These are phyloP conservation scores for Ganaspis brasiliensis DNA, from an alignment of 2,888 invertebrate genomes.

Conservation along the genomic window DNA sequence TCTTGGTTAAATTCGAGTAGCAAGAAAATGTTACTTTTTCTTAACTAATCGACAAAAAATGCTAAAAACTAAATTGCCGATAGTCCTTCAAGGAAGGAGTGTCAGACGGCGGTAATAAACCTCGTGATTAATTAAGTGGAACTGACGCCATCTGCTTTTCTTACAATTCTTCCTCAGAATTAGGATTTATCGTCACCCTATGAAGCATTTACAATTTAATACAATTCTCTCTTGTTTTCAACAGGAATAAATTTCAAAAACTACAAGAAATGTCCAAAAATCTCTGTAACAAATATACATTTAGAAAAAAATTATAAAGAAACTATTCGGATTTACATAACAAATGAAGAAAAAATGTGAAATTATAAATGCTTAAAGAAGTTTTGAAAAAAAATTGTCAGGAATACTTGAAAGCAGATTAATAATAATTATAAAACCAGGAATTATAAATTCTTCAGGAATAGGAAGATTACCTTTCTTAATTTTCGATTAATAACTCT, in stretches of 20 bases:
- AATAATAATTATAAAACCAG: too few relatives aligned
- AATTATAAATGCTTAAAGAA: too few relatives aligned
- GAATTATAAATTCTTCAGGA: too few relatives aligned
- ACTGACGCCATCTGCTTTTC: slow-evolving; percentile 71
- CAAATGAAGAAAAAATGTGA: too few relatives aligned
- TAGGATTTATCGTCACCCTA: slow-evolving; percentile 67
- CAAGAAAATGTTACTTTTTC: neutral
- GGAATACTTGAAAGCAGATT: too few relatives aligned
- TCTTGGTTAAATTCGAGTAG: neutral
- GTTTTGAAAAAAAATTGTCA: too few relatives aligned
- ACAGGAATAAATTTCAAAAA: too few relatives aligned
- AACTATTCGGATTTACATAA: too few relatives aligned
- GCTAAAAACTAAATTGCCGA: slow-evolving; percentile 3
- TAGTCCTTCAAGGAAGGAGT: slow-evolving; percentile 51
- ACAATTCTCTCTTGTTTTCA: neutral
- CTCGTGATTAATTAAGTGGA: slow-evolving; percentile 70
- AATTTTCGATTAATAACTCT: slow-evolving; percentile 13
- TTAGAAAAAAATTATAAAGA: too few relatives aligned
- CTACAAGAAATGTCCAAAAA: too few relatives aligned
- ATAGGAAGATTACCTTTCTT: neutral
- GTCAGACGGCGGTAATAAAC: slow-evolving; percentile 37
- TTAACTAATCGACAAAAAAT: neutral
- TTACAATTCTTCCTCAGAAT: slow-evolving; percentile 64
- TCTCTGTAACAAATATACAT: too few relatives aligned
- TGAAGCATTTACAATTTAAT: neutral